Evolutionary conservation across 64 coral and sea anemone genomes (phyloP).

Genomic region (Pocillopora verrucosa): DNA sequence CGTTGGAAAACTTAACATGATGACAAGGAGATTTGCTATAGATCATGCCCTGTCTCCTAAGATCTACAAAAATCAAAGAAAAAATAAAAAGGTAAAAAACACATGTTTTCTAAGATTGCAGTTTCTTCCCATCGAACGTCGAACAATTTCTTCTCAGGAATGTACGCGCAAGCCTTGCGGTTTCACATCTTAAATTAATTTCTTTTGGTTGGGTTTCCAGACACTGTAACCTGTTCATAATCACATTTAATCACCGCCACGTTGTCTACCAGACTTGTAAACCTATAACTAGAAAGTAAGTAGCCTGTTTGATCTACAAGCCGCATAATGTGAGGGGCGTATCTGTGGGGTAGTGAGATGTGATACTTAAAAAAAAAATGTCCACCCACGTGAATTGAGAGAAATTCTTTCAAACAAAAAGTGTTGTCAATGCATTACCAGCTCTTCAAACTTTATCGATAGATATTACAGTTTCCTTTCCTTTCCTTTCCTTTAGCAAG

Average conservation of each 20-base stretch:
- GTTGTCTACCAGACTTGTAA: not conserved
- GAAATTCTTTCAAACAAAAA: no score
- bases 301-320: not conserved
- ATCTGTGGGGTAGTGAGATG: not conserved
- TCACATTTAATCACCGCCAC: not conserved
- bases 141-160: not conserved
- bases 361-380: not conserved
- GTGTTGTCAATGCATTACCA: no score
- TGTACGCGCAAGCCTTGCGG: not conserved
- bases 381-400: not conserved
- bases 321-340: not conserved
- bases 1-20: no score
- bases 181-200: not conserved
- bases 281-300: not conserved
- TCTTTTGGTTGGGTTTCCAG: not conserved
- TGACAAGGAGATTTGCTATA: no score
- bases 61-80: not conserved
- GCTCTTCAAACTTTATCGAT: no score
- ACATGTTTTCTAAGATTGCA: not conserved
- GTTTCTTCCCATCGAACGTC: not conserved
- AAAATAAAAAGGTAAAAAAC: not conserved
- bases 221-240: not conserved
- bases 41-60: no score
- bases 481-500: no score
- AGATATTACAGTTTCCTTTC: no score